Percentiles rank a stretch among this genome's conserved stretches.
Conservation (phyloP, 2,888 invertebrate species). For the Ceramica pisi region DNA sequence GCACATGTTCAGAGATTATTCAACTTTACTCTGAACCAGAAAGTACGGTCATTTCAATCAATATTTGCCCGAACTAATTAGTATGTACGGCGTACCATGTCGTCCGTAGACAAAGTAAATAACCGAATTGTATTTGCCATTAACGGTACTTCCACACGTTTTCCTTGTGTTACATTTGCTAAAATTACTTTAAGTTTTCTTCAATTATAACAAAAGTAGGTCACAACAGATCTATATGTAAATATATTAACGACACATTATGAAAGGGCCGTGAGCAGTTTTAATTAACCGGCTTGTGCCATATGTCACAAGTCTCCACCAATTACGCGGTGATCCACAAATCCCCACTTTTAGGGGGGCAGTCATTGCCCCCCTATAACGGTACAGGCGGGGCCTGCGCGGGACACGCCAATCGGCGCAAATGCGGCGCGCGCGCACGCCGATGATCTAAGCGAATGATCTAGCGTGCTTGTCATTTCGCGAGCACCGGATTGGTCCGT, state of each 20-base stretch:
- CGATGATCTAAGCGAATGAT: slow-evolving; percentile 89
- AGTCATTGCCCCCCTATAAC: slow-evolving; percentile 89
- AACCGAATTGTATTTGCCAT: slow-evolving; percentile 53
- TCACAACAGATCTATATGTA: slow-evolving; percentile 64
- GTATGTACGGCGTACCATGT: slow-evolving; percentile 49
- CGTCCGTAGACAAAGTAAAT: slow-evolving; percentile 46
- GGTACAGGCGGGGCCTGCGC: slow-evolving; percentile 88
- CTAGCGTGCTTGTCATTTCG: slow-evolving; percentile 89
- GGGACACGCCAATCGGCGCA: slow-evolving; percentile 87
- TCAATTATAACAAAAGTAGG: slow-evolving; percentile 62
- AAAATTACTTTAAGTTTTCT: slow-evolving; percentile 56
- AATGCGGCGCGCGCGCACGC: slow-evolving; percentile 80
- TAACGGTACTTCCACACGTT: slow-evolving; percentile 52
- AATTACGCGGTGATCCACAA: slow-evolving; percentile 80
- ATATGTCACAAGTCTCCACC: slow-evolving; percentile 85
- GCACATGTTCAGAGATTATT: slow-evolving; percentile 35
- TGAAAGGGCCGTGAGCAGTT: slow-evolving; percentile 73
- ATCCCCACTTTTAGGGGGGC: slow-evolving; percentile 87
- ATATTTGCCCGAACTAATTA: slow-evolving; percentile 59
- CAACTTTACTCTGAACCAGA: slow-evolving; percentile 36
- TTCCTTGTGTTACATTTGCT: slow-evolving; percentile 57
- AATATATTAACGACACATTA: slow-evolving; percentile 74
- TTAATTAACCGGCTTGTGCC: slow-evolving; percentile 85
- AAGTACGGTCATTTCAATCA: slow-evolving; percentile 42
- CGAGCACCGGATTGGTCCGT: slow-evolving; percentile 86